These are phyloP conservation scores for Leptinotarsa defecta DNA, from an alignment of 1,140 invertebrate species.

Conservation along the genomic window DNA sequence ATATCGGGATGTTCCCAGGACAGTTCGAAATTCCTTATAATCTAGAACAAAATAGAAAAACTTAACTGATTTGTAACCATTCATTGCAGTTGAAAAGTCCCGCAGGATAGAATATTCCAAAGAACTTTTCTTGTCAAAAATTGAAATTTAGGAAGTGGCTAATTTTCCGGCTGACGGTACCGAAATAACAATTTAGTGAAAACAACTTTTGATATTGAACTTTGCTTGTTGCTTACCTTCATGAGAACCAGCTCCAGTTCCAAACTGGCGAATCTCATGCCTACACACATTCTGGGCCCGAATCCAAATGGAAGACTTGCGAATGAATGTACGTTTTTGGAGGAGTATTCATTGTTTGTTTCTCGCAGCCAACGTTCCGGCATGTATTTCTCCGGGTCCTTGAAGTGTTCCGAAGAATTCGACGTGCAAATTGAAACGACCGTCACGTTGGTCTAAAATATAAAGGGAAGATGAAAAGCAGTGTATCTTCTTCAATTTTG, in stretches of 20 bases:
- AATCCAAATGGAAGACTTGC: slow-evolving; percentile 48
- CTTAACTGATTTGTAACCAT: no score
- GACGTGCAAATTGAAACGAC: slow-evolving; percentile 30
- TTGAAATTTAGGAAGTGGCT: no score
- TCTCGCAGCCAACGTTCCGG: slow-evolving; percentile 49
- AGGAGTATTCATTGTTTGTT: slow-evolving; percentile 35
- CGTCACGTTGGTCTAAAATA: slow-evolving; percentile 39
- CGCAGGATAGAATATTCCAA: no score
- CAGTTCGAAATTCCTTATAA: no score
- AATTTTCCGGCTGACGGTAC: no score
- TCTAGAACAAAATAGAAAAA: no score
- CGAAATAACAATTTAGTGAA: no score
- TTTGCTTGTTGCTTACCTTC: slow-evolving; percentile 49
- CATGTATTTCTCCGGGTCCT: slow-evolving; percentile 41
- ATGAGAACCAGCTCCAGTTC: slow-evolving; percentile 69
- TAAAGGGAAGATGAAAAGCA: not conserved
- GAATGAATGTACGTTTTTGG: slow-evolving; percentile 47
- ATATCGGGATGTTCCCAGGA: no score
- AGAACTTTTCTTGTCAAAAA: no score
- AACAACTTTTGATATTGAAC: no score
- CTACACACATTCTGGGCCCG: slow-evolving; percentile 57
- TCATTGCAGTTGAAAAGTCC: no score
- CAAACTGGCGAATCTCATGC: slow-evolving; percentile 72
- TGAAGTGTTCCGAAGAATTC: slow-evolving; percentile 38
- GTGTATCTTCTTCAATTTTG: not conserved